Evolutionary conservation across 2,113 vertebrate species (phyloP).

Genomic region (Suricata suricatta): DNA sequence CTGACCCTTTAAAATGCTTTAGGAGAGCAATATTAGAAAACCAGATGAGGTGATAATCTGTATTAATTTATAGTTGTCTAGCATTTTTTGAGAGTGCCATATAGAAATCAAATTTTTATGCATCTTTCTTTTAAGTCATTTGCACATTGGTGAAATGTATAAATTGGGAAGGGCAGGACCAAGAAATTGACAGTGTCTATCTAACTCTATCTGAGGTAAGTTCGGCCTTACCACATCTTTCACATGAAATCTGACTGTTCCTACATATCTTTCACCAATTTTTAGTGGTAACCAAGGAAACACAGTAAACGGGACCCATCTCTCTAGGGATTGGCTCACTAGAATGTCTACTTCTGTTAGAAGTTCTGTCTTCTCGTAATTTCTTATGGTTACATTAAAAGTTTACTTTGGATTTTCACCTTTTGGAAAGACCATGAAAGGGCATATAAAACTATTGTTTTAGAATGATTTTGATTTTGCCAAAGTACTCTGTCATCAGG

Average conservation of each 20-base stretch:
- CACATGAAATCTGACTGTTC: constrained; percentile 42
- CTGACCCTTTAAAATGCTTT: constrained; percentile 25
- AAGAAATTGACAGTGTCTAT: constrained; percentile 47
- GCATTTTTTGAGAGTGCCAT: not conserved
- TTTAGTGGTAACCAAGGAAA: constrained; percentile 65
- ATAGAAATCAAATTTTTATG: constrained; percentile 42
- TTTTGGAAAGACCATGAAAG: not conserved
- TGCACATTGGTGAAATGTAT: constrained; percentile 31
- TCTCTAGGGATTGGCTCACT: constrained; percentile 23
- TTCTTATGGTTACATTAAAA: constrained; percentile 52
- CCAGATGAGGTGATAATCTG: constrained; percentile 26
- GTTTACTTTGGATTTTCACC: constrained; percentile 32
- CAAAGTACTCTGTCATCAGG: not conserved
- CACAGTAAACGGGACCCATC: constrained; percentile 3
- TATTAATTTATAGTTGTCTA: constrained; percentile 60
- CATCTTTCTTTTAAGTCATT: constrained; percentile 52
- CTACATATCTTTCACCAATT: constrained; percentile 35
- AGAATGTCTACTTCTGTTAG: constrained; percentile 47
- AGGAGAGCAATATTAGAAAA: constrained; percentile 48
- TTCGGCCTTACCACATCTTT: constrained; percentile 45
- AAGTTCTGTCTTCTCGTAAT: constrained; percentile 39
- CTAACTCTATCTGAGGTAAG: constrained; percentile 51
- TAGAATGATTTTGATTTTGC: not conserved
- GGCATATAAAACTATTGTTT: not conserved
- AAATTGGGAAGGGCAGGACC: constrained; percentile 22